Evolutionary conservation across 2,888 invertebrate species (phyloP).

Genomic region (Tetramorium bicarinatum): DNA sequence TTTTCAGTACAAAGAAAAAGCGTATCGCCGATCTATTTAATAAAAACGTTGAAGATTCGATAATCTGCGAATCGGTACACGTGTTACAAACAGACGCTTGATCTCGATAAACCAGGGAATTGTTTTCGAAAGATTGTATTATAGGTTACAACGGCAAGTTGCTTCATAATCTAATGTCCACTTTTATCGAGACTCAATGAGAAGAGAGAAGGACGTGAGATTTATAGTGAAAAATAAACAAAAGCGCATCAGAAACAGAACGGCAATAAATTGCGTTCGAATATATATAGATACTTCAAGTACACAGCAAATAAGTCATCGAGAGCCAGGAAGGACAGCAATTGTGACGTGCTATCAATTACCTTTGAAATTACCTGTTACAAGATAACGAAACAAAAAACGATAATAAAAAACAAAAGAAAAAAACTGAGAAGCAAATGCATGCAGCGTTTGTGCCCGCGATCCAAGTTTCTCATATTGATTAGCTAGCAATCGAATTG

Average conservation of each 20-base stretch:
- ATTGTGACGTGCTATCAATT: neutral
- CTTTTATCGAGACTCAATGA: neutral
- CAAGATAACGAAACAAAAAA: neutral
- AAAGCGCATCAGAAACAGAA: neutral
- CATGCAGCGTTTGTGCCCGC: no score
- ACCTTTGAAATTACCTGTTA: neutral
- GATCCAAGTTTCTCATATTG: neutral
- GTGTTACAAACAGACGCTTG: neutral
- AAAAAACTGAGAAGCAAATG: neutral
- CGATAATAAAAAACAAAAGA: neutral
- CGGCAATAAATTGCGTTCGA: neutral
- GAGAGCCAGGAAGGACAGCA: neutral
- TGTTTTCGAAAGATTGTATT: neutral
- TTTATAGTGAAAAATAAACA: neutral
- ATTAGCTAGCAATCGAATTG: no score
- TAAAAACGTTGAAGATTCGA: conserved; percentile 11
- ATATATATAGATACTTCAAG: no score
- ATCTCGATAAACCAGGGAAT: neutral
- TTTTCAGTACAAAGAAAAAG: conserved; percentile 3
- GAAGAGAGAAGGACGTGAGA: neutral
- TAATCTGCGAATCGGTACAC: neutral
- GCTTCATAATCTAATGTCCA: neutral
- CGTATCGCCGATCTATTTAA: neutral
- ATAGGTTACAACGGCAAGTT: neutral
- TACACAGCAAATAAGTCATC: neutral